A percentile compares a stretch with the other conserved stretches of the same genome.
Evolutionary conservation across 2,797 vertebrate genomes (phyloP).

Genomic region (Bucorvus abyssinicus): DNA sequence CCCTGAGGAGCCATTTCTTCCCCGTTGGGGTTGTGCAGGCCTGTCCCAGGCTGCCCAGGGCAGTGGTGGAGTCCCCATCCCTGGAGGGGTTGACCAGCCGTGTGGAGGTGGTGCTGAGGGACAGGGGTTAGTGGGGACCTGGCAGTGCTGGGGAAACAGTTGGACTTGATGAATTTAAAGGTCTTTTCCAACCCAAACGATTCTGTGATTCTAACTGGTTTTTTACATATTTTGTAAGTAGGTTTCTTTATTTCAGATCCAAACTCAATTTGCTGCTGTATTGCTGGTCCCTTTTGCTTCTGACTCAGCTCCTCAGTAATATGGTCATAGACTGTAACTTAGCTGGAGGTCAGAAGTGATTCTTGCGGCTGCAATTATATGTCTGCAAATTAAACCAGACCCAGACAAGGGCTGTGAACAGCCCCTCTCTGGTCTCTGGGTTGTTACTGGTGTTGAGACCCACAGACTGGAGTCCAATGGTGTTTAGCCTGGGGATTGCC

Average conservation of each 20-base stretch:
- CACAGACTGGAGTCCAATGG: not conserved
- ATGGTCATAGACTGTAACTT: not conserved
- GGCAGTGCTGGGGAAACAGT: too few species aligned
- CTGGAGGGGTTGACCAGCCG: too few species aligned
- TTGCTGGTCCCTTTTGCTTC: not conserved
- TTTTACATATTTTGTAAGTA: not conserved
- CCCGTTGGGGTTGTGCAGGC: too few species aligned
- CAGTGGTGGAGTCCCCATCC: too few species aligned
- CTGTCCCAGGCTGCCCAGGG: too few species aligned
- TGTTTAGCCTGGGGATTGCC: not conserved
- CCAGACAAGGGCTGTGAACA: not conserved
- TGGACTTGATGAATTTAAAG: too few species aligned
- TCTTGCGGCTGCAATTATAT: not conserved
- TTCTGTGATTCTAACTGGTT: too few species aligned
- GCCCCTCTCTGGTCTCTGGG: not conserved
- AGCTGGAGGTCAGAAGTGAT: not conserved
- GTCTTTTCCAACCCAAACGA: too few species aligned
- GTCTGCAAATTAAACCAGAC: not conserved
- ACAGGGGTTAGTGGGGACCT: too few species aligned
- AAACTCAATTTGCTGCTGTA: not conserved
- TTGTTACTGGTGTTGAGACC: not conserved
- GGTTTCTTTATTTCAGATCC: not conserved
- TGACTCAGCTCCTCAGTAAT: not conserved
- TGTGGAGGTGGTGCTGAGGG: too few species aligned
- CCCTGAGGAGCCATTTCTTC: too few species aligned